Base-by-base conservation (phyloP, 2,797 vertebrate species). In the Lateolabrax maculatus region DNA sequence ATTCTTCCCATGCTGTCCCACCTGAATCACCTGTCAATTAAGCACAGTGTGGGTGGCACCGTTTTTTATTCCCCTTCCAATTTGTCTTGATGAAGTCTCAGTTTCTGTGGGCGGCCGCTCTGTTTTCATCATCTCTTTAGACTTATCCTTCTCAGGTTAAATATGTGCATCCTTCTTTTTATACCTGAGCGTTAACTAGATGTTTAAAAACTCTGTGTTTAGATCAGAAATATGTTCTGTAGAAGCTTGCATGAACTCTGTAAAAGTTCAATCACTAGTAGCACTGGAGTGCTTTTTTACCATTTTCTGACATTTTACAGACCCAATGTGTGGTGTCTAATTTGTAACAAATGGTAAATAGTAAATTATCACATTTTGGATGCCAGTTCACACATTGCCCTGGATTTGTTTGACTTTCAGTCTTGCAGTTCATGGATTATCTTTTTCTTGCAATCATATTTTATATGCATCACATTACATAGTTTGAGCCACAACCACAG, bases 11-110 rank as follows among this genome's bases (percentile, higher is more conserved):
- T 23, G 12, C 12, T 49, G 15, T 31, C 51, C n/a, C n/a, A n/a
- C n/a, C n/a, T n/a, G n/a, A 72, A 23, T 36, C 29, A 56, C 46
- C 34, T 70, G 69, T 69, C 68, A 39, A 44, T 82, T 67, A 36
- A 60, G 44, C 34, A 10, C 62, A 31, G 27, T 12, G 68, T 75
- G 44, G 65, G 71, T 9, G 69, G 71, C 10, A 4, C 49, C 60
- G 72, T 52, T 77, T 67, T 41, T 41, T 39, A 49, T 44, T 71
- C 67, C 37, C 18, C 1, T 6, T 79, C 21, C 69, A 34, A 6
- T 71, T 76, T 56, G 43, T 67, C 56, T 10, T 65, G 71, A 29
- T 61, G 43, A 64, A 11, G 6, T 67, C 21, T 9, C 55, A 74
- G 64, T 12, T 72, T 67, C 46, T 46, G 70, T 55, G 13, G 70